These are phyloP conservation scores for Mythimna albipuncta DNA, from an alignment of 2,888 invertebrate genomes.

Conservation along the genomic window DNA sequence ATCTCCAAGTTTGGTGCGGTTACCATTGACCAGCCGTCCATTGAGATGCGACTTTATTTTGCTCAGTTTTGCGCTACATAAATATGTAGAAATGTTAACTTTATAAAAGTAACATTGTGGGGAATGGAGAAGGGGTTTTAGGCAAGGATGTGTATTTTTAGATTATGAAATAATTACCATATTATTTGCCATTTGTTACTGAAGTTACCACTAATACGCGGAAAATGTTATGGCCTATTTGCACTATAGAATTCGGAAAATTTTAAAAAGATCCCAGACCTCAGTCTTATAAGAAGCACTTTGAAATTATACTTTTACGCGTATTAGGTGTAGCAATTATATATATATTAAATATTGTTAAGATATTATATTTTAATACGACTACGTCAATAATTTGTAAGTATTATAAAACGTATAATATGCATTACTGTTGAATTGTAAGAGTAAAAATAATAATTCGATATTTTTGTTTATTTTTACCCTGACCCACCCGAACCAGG, in stretches of 20 bases:
- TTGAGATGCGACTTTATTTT: conserved; percentile 43
- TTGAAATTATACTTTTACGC: conserved; percentile 20
- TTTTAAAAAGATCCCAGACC: not conserved
- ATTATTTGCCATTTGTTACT: conserved; percentile 58
- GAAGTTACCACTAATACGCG: conserved; percentile 45
- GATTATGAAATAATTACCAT: conserved; percentile 27
- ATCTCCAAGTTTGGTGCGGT: conserved; percentile 19
- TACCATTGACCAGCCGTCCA: conserved; percentile 37
- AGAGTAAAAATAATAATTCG: conserved; percentile 68
- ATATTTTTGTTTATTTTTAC: conserved; percentile 27
- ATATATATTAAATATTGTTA: conserved; percentile 50
- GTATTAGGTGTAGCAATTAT: conserved; percentile 51
- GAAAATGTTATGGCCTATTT: conserved; percentile 18
- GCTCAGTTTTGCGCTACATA: conserved; percentile 51
- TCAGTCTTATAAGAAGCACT: not conserved
- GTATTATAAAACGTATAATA: conserved; percentile 61
- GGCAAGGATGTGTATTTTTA: conserved; percentile 36
- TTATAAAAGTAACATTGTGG: conserved; percentile 34
- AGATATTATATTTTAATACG: conserved; percentile 58
- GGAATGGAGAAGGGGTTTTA: conserved; percentile 20
- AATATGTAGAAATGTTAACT: conserved; percentile 31
- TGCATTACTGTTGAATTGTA: conserved; percentile 70
- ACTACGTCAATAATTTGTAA: conserved; percentile 59
- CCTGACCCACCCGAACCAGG: not conserved
- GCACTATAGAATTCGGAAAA: conserved; percentile 5